Evolutionary conservation across 1,140 invertebrate species (phyloP).

Genomic region (Pogonomyrmex californicus): DNA sequence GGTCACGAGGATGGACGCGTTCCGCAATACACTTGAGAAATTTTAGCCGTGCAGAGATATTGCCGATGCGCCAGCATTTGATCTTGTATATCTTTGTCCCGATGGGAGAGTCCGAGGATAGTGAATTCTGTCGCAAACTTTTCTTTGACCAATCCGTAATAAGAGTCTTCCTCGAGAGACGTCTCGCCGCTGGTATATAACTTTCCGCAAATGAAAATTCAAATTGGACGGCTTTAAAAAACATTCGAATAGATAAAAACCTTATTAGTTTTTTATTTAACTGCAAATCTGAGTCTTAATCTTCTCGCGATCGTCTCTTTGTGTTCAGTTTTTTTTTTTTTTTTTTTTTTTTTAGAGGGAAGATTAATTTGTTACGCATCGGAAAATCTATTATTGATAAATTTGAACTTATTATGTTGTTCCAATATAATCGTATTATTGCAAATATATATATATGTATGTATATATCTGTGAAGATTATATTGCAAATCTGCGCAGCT

Average conservation of each 20-base stretch:
- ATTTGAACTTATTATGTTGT: background rate
- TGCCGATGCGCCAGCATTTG: slow-evolving; percentile 25
- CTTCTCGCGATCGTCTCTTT: no score
- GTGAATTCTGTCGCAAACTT: background rate
- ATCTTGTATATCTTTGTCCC: slow-evolving; percentile 12
- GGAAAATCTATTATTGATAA: background rate
- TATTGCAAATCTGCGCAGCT: background rate
- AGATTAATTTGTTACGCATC: background rate
- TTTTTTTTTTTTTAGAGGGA: background rate
- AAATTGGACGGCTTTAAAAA: background rate
- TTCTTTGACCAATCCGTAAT: background rate
- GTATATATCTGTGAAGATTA: background rate
- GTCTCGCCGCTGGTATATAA: background rate
- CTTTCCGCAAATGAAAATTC: background rate
- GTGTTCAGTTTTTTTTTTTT: no score
- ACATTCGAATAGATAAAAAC: background rate
- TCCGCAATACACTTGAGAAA: slow-evolving; percentile 57
- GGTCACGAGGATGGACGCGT: slow-evolving; percentile 51
- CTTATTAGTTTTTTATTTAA: background rate
- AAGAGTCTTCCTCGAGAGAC: background rate
- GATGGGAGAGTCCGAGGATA: background rate
- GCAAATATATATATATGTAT: background rate
- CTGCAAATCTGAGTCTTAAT: background rate
- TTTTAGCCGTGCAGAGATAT: slow-evolving; percentile 43
- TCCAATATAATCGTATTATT: background rate